Evolutionary conservation across 1,140 invertebrate species (phyloP).

Genomic region (Latrodectus geometricus): DNA sequence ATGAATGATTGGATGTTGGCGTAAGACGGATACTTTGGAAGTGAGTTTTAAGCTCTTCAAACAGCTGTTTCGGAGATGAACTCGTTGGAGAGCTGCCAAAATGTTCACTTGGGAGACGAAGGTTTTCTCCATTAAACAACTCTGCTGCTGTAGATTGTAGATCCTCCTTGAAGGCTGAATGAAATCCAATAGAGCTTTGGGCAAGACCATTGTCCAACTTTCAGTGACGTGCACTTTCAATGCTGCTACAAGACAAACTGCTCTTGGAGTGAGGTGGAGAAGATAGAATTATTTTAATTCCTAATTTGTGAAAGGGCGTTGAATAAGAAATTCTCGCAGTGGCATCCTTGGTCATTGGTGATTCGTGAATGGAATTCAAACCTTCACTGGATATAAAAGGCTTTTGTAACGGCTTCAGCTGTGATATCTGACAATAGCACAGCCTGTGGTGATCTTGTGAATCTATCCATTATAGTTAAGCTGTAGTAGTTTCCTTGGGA

Average conservation of each 20-base stretch:
- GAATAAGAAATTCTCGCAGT: not conserved
- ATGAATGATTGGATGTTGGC: not conserved
- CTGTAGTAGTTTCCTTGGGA: conserved; percentile 67
- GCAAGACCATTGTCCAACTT: not conserved
- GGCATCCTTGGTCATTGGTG: not conserved
- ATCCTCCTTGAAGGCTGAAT: not conserved
- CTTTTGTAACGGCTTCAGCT: no score
- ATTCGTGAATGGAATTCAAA: not conserved
- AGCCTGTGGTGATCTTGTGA: conserved; percentile 70
- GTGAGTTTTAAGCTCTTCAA: not conserved
- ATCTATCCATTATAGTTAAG: conserved; percentile 70
- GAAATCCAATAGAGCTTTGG: not conserved
- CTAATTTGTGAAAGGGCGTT: not conserved
- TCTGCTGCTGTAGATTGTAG: not conserved
- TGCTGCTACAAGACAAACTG: conserved; percentile 11
- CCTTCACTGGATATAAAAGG: conserved; percentile 16
- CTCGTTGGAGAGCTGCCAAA: not conserved
- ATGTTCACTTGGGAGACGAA: not conserved
- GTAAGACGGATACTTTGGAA: not conserved
- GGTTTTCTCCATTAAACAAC: not conserved
- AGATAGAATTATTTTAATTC: not conserved
- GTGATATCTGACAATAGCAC: no score
- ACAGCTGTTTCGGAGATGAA: not conserved
- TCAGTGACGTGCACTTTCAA: not conserved
- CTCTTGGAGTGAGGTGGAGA: conserved; percentile 1